phyloP scores from a whole-genome alignment of 2,113 vertebrate genomes.

The Leptocoma aspasia region DNA sequence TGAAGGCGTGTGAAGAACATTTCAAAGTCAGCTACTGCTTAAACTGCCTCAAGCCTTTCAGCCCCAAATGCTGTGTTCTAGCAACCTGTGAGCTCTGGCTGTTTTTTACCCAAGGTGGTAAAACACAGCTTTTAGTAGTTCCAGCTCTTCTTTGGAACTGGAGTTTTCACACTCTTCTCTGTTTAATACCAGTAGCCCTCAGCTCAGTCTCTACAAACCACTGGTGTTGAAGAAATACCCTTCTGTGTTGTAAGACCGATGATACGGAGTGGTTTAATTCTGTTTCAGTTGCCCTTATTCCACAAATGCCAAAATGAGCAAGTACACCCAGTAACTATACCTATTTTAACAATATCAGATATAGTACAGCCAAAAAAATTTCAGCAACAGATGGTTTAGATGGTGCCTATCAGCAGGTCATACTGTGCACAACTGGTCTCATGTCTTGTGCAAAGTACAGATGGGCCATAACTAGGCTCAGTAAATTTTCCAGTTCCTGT shows the following conservation, averaged over 20 bases:
- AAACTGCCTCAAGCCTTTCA: background rate
- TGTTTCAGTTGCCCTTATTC: background rate
- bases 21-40: constrained; percentile 32
- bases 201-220: background rate
- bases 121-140: background rate
- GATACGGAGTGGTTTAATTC: background rate
- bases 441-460: background rate
- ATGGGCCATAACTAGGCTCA: background rate
- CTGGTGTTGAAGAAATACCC: background rate
- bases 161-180: background rate
- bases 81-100: background rate
- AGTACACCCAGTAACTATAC: background rate
- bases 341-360: background rate
- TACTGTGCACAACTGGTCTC: background rate
- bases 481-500: background rate
- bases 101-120: background rate
- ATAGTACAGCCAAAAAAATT: background rate
- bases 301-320: background rate
- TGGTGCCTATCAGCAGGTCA: background rate
- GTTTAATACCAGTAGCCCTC: background rate
- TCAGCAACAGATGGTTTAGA: background rate
- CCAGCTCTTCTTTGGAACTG: background rate
- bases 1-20: constrained; percentile 40
- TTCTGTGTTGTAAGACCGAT: background rate
- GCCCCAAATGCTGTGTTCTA: background rate